Conservation (phyloP, 35 echinoderm and acorn worm genomes). For the Apostichopus japonicus region DNA sequence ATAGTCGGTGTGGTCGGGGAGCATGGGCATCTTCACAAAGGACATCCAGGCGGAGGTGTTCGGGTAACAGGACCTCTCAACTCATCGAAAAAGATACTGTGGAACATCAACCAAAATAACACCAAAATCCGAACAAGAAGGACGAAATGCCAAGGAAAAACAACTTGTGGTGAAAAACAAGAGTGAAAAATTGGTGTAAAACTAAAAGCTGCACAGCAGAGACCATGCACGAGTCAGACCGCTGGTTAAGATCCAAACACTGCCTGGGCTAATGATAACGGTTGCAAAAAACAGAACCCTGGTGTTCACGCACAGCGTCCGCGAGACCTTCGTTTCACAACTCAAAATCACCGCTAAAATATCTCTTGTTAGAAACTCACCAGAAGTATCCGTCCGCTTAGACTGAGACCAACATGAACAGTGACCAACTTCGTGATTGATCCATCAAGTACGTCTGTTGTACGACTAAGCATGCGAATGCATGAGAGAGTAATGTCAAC, state of each 20-base stretch:
- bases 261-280: neutral
- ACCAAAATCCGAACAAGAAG: neutral
- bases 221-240: neutral
- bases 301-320: neutral
- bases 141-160: constrained; percentile 5
- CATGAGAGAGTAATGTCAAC: constrained; percentile 15
- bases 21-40: constrained; percentile 79
- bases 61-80: constrained; percentile 57
- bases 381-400: neutral
- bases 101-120: neutral
- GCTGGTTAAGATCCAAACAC: neutral
- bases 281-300: too few relatives aligned
- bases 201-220: too few relatives aligned
- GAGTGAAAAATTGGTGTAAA: neutral
- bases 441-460: neutral
- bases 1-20: constrained; percentile 87
- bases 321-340: constrained; percentile 17
- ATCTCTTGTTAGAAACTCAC: neutral
- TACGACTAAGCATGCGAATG: neutral
- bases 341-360: constrained; percentile 41
- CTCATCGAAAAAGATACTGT: constrained; percentile 22
- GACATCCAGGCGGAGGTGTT: constrained; percentile 43
- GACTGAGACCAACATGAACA: constrained; percentile 6
- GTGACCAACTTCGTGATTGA: constrained; percentile 30
- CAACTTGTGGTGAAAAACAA: neutral